phyloP scores from a whole-genome alignment of 2,113 vertebrate genomes.

The Cromileptes altivelis region DNA sequence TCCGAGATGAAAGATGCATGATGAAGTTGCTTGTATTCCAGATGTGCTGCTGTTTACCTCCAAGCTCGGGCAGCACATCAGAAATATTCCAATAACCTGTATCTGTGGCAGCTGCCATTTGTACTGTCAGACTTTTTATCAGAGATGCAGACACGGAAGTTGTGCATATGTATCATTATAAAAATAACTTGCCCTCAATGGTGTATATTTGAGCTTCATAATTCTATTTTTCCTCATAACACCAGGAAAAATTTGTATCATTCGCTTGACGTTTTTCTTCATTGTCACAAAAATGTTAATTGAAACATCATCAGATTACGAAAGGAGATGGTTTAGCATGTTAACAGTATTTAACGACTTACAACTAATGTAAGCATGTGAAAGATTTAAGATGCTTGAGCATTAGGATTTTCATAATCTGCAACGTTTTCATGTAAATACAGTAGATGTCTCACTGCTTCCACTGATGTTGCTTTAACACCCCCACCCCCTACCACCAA shows the following conservation, averaged over 20 bases:
- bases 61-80: conserved; percentile 20
- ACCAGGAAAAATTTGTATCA: background rate
- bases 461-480: conserved; percentile 6
- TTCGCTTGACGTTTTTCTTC: too few species aligned
- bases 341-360: conserved; percentile 40
- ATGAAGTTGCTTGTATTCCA: conserved; percentile 9
- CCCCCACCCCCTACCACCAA: too few species aligned
- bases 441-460: conserved; percentile 20
- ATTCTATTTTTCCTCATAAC: background rate
- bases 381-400: conserved; percentile 20
- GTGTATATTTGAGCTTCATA: background rate
- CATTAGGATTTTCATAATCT: conserved; percentile 62
- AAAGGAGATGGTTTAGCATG: background rate
- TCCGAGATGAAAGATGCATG: conserved; percentile 43
- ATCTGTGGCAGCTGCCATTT: background rate
- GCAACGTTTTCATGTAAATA: conserved; percentile 48
- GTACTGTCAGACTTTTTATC: conserved; percentile 15
- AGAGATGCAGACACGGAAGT: background rate
- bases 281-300: background rate
- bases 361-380: conserved; percentile 1
- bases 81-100: background rate
- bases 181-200: conserved; percentile 39
- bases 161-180: conserved; percentile 13
- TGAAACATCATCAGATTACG: conserved; percentile 22
- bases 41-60: conserved; percentile 27